phyloP scores from a whole-genome alignment of 2,888 invertebrate species.

The Spisula subtruncata region DNA sequence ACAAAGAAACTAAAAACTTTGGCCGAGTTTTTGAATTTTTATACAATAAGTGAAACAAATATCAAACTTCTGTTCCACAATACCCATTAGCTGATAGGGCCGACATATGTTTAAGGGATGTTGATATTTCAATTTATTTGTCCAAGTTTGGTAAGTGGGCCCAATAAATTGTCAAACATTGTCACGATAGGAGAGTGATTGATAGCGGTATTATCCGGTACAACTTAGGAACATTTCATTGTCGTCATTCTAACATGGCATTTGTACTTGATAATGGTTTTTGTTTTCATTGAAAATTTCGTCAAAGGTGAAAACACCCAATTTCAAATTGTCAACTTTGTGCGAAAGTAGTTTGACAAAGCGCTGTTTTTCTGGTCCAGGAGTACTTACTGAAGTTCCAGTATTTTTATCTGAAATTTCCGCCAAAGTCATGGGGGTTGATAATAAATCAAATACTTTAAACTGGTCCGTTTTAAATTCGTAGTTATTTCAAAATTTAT shows the following conservation, averaged over 20 bases:
- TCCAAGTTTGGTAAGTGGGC: constrained; percentile 17
- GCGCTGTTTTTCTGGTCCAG: neutral
- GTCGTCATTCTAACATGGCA: constrained; percentile 25
- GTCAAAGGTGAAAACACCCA: constrained; percentile 2
- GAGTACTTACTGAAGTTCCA: no score
- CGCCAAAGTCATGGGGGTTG: neutral
- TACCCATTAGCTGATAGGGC: neutral
- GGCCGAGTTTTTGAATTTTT: neutral
- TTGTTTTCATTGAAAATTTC: constrained; percentile 33
- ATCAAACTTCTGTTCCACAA: neutral
- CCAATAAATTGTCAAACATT: constrained; percentile 44
- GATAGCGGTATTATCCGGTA: constrained; percentile 34
- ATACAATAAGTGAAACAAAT: neutral
- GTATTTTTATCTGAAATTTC: neutral
- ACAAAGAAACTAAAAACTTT: neutral
- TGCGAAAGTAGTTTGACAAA: neutral
- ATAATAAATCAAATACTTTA: neutral
- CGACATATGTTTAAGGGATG: neutral
- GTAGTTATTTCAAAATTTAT: no score
- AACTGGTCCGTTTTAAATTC: neutral
- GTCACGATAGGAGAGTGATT: constrained; percentile 45
- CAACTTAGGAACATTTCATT: constrained; percentile 33
- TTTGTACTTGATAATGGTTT: constrained; percentile 25
- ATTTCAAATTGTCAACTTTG: neutral
- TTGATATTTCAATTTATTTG: constrained; percentile 44